These are phyloP conservation scores for Thymallus thymallus DNA, from an alignment of 2,113 vertebrate genomes.

Conservation along the genomic window DNA sequence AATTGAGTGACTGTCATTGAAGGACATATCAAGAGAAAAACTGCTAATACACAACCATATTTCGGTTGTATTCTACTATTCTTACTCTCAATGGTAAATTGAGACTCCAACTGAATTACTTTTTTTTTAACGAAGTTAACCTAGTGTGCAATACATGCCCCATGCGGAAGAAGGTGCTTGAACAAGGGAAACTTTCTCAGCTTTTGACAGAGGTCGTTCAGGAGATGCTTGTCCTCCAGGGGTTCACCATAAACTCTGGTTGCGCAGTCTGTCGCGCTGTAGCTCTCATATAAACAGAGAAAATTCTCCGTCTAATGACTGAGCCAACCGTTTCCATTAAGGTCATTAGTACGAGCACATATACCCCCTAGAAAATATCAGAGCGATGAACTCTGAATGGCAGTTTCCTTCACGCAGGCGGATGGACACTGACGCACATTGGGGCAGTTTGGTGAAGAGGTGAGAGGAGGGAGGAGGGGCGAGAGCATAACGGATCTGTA, in stretches of 20 bases:
- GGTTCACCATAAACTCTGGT: not conserved
- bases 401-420: not conserved
- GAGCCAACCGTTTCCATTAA: not conserved
- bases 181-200: constrained; percentile 51
- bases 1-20: too few relatives aligned
- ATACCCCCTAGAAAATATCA: not conserved
- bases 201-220: constrained; percentile 26
- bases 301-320: not conserved
- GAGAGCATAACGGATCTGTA: constrained; percentile 5
- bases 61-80: too few relatives aligned
- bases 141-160: not conserved
- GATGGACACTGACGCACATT: constrained; percentile 6
- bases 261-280: not conserved
- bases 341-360: not conserved
- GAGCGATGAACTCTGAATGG: not conserved
- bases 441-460: not conserved
- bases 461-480: not conserved
- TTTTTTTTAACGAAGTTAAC: not conserved
- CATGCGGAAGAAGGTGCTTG: constrained; percentile 7
- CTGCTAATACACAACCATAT: too few relatives aligned
- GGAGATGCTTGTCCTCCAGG: not conserved
- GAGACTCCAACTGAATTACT: too few relatives aligned
- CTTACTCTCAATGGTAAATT: too few relatives aligned
- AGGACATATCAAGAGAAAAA: too few relatives aligned
- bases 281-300: not conserved